phyloP scores from a whole-genome alignment of 1,140 invertebrate species.

The Brachionus asplanchnoidis region DNA sequence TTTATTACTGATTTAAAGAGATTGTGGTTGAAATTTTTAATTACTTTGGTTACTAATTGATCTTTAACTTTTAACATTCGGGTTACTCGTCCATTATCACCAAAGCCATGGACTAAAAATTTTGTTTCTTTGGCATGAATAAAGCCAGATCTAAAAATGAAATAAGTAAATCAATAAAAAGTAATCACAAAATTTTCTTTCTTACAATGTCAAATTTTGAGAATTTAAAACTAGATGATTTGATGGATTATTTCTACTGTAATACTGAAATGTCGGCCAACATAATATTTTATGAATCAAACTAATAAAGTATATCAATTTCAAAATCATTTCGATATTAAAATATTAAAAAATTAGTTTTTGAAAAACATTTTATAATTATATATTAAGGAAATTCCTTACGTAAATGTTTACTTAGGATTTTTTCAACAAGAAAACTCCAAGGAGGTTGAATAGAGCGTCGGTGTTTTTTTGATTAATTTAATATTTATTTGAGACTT shows the following conservation, averaged over 20 bases:
- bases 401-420: not conserved
- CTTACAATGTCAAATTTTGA: constrained; percentile 15
- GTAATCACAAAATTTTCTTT: not conserved
- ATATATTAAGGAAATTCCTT: not conserved
- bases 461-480: not conserved
- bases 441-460: not conserved
- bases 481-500: not conserved
- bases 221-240: not conserved
- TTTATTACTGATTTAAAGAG: not conserved
- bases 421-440: not conserved
- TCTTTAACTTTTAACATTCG: constrained; percentile 48
- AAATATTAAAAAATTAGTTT: not conserved
- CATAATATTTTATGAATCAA: not conserved
- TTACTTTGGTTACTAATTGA: constrained; percentile 44
- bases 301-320: not conserved
- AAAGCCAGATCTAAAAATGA: not conserved
- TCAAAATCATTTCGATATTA: not conserved
- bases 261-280: constrained; percentile 31
- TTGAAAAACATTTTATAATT: not conserved
- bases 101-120: constrained; percentile 29
- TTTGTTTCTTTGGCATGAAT: not conserved
- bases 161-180: not conserved
- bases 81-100: constrained; percentile 20
- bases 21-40: not conserved
- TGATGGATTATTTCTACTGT: not conserved